phyloP scores from a whole-genome alignment of 2,113 vertebrate genomes.

The Mastomys coucha region DNA sequence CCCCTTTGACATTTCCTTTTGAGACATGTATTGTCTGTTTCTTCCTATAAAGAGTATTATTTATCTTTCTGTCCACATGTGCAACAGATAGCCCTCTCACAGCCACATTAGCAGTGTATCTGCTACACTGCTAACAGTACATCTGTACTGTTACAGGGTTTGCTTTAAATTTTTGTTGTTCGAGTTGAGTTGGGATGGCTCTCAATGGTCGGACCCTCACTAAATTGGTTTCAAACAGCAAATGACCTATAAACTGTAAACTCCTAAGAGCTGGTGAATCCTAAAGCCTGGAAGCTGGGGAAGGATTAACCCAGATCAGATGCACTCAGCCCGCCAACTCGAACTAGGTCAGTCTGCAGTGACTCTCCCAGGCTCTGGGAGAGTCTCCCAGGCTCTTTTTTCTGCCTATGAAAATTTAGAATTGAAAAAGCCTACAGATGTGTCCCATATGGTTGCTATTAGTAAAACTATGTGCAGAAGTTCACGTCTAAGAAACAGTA shows the following conservation, averaged over 20 bases:
- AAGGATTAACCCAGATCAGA: constrained; percentile 58
- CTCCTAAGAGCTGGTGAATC: neutral
- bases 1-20: neutral
- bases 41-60: neutral
- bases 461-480: constrained; percentile 75
- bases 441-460: constrained; percentile 70
- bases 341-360: constrained; percentile 84
- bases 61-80: neutral
- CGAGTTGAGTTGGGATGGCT: neutral
- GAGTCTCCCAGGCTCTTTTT: constrained; percentile 74
- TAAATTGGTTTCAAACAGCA: neutral
- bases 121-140: no score
- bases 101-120: constrained; percentile 1
- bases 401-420: constrained; percentile 79
- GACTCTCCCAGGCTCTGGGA: constrained; percentile 62
- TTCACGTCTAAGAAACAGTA: constrained; percentile 45
- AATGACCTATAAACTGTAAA: constrained; percentile 22
- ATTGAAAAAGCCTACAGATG: constrained; percentile 80
- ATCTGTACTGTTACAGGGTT: neutral
- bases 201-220: neutral
- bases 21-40: neutral
- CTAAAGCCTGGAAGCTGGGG: neutral
- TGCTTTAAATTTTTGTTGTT: constrained; percentile 5
- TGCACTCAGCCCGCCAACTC: constrained; percentile 22
- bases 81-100: constrained; percentile 3